A percentile compares a stretch with the other conserved stretches of the same genome.
phyloP scores from a whole-genome alignment of 2,888 invertebrate species.

The Myopa testacea region DNA sequence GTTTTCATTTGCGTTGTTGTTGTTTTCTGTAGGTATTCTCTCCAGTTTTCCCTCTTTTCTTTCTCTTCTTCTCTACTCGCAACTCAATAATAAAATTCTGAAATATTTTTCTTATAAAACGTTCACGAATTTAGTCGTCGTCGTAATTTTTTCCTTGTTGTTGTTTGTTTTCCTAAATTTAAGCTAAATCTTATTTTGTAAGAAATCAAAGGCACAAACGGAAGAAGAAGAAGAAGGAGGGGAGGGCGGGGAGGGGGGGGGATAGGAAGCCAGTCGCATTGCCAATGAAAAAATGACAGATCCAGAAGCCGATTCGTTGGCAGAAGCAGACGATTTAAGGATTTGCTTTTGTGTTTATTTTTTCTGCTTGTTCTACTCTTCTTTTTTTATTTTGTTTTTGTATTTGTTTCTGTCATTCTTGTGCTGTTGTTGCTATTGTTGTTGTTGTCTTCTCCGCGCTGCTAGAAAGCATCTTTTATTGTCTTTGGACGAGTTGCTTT shows the following conservation, averaged over 20 bases:
- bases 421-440: too few relatives aligned
- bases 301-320: neutral
- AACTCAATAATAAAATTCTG: slow-evolving; percentile 6
- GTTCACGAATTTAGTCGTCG: neutral
- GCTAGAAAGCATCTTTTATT: too few relatives aligned
- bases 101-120: slow-evolving; percentile 10
- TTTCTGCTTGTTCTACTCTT: neutral
- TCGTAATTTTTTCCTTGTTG: neutral
- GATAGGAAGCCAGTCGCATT: too few relatives aligned
- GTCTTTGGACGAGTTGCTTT: too few relatives aligned
- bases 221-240: neutral
- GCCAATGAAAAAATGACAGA: too few relatives aligned
- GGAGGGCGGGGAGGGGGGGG: neutral
- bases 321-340: neutral
- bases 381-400: neutral
- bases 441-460: too few relatives aligned
- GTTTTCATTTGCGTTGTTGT: neutral
- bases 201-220: too few relatives aligned
- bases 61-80: neutral
- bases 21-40: neutral
- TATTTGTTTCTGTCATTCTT: too few relatives aligned
- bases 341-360: neutral
- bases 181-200: slow-evolving; percentile 4
- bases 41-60: neutral
- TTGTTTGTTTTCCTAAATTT: neutral